These are phyloP conservation scores for Tipula helvola DNA, from an alignment of 2,888 invertebrate species.

Conservation along the genomic window DNA sequence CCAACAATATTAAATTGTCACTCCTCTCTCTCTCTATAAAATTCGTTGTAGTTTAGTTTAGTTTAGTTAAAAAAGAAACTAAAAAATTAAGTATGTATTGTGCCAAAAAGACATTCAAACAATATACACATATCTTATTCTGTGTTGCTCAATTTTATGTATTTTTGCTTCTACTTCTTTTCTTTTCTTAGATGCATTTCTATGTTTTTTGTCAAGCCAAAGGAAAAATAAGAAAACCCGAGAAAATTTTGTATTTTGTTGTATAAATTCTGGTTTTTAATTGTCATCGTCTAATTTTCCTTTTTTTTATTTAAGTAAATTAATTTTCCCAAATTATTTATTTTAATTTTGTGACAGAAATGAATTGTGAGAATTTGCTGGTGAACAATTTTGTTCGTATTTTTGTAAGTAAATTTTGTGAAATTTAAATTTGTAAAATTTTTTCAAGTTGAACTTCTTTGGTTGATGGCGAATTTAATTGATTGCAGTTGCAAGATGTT, in stretches of 20 bases:
- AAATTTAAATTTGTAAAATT: background rate
- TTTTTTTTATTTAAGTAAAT: background rate
- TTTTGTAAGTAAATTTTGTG: background rate
- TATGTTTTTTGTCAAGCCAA: background rate
- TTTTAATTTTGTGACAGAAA: background rate
- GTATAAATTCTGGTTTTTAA: background rate
- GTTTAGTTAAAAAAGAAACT: background rate
- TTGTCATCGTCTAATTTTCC: background rate
- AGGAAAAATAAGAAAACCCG: background rate
- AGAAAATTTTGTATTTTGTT: background rate
- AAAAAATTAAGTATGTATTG: background rate
- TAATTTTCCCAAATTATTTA: background rate
- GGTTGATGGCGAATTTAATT: too few species aligned
- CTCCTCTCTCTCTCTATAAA: background rate
- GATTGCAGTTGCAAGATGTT: too few species aligned
- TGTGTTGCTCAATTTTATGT: background rate
- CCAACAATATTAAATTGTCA: background rate
- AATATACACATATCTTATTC: background rate
- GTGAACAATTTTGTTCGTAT: background rate
- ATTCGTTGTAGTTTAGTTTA: background rate
- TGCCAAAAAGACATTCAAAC: background rate
- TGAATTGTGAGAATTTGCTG: background rate
- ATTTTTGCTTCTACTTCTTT: background rate
- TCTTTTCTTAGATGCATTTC: background rate
- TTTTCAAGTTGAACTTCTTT: background rate